Evolutionary conservation across 2,888 invertebrate species (phyloP).

Genomic region (Tipula helvola): DNA sequence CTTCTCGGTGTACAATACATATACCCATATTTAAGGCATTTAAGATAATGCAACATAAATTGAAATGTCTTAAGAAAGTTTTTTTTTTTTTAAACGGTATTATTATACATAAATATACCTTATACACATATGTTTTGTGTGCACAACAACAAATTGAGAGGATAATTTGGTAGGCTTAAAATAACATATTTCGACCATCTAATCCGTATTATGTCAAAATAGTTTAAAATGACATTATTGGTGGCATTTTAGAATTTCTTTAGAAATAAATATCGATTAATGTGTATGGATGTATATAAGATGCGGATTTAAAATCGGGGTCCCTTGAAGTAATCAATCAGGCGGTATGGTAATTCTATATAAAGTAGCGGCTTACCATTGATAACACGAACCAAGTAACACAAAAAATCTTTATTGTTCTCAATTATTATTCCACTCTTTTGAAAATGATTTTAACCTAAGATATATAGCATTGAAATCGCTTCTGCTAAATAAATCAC

Average conservation of each 20-base stretch:
- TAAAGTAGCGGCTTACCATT: too few species aligned
- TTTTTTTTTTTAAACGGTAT: background rate
- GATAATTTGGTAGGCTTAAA: background rate
- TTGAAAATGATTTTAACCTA: too few species aligned
- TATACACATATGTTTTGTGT: background rate
- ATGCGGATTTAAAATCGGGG: background rate
- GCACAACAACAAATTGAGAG: background rate
- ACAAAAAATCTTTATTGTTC: too few species aligned
- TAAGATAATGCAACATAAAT: conserved; percentile 6
- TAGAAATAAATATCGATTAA: background rate
- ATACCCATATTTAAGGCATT: background rate
- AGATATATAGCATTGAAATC: too few species aligned
- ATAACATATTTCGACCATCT: background rate
- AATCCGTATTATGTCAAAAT: background rate
- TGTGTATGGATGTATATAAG: too few species aligned
- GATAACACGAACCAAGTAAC: too few species aligned
- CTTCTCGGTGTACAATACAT: background rate
- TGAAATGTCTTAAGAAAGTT: background rate
- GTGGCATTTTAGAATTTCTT: background rate
- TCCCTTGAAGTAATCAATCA: background rate
- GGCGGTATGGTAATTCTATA: background rate
- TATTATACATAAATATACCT: background rate
- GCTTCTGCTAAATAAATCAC: too few species aligned
- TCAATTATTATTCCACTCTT: too few species aligned
- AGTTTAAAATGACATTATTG: background rate